A percentile compares a stretch with the other conserved stretches of the same genome.
Evolutionary conservation across 2,797 vertebrate species (phyloP).

Genomic region (Sparus aurata): DNA sequence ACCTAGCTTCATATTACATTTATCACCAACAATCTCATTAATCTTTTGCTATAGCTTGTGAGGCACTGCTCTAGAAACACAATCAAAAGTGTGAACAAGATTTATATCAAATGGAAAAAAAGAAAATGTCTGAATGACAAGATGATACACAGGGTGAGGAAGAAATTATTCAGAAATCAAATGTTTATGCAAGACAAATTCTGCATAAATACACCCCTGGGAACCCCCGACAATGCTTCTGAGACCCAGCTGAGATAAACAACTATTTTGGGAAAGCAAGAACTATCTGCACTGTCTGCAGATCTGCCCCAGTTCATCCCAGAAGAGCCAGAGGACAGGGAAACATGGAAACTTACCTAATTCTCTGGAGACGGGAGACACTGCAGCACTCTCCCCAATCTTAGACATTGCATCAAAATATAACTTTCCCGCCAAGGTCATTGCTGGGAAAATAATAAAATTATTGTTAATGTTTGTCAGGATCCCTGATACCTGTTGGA

Average conservation of each 20-base stretch:
- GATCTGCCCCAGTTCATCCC: constrained; percentile 19
- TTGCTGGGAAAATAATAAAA: constrained; percentile 85
- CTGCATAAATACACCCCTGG: background rate
- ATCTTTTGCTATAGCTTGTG: background rate
- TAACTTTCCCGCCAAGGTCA: constrained; percentile 93
- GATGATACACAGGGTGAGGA: background rate
- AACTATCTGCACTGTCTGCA: constrained; percentile 7
- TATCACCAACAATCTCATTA: background rate
- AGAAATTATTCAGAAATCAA: background rate
- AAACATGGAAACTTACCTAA: constrained; percentile 88
- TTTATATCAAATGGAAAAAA: background rate
- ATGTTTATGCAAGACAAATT: background rate
- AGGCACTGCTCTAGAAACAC: background rate
- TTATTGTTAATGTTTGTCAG: constrained; percentile 47
- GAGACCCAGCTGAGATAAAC: constrained; percentile 23
- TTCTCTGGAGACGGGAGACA: constrained; percentile 96
- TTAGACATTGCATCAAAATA: constrained; percentile 97
- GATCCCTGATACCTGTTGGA: constrained; percentile 17
- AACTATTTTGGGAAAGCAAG: background rate
- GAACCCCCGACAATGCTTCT: constrained; percentile 4
- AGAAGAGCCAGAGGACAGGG: constrained; percentile 24
- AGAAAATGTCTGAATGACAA: too few species aligned
- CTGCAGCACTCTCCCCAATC: constrained; percentile 94
- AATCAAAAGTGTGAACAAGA: background rate
- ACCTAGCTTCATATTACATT: background rate